A percentile compares a stretch with the other conserved stretches of the same genome.
Conservation (phyloP, 2,797 vertebrate species). For the Acipenser transmontanus region DNA sequence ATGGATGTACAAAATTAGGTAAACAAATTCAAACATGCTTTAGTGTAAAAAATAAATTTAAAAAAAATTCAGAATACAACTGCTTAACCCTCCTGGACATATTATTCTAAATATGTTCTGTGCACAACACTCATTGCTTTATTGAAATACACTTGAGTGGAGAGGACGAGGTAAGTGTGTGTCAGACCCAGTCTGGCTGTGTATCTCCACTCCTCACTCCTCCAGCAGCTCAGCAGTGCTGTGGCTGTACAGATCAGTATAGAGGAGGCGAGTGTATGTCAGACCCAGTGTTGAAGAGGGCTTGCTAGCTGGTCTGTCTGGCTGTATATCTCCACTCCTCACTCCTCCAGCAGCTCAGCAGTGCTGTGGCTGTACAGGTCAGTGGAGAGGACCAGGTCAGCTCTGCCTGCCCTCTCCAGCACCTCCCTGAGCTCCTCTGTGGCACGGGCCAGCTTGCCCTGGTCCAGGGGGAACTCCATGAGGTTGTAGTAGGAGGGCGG, state of each 20-base stretch:
- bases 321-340: too few relatives aligned
- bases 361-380: constrained; percentile 39
- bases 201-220: background rate
- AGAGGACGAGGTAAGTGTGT: too few relatives aligned
- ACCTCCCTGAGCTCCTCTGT: constrained; percentile 63
- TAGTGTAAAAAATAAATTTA: too few relatives aligned
- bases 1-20: too few relatives aligned
- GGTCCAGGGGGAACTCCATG: constrained; percentile 64
- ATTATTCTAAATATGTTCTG: too few relatives aligned
- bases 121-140: too few relatives aligned
- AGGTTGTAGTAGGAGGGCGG: constrained; percentile 65
- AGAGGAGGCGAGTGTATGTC: constrained; percentile 38
- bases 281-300: too few relatives aligned
- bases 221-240: constrained; percentile 22
- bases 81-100: too few relatives aligned
- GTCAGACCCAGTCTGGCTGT: background rate
- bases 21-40: too few relatives aligned
- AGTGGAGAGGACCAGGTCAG: constrained; percentile 61
- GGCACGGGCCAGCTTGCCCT: constrained; percentile 46
- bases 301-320: too few relatives aligned
- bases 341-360: constrained; percentile 42
- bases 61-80: too few relatives aligned
- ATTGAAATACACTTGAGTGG: too few relatives aligned
- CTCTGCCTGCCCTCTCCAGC: constrained; percentile 52
- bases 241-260: constrained; percentile 52